Base-by-base conservation (phyloP, 2,888 invertebrate genomes). In the Agrochola lota region DNA sequence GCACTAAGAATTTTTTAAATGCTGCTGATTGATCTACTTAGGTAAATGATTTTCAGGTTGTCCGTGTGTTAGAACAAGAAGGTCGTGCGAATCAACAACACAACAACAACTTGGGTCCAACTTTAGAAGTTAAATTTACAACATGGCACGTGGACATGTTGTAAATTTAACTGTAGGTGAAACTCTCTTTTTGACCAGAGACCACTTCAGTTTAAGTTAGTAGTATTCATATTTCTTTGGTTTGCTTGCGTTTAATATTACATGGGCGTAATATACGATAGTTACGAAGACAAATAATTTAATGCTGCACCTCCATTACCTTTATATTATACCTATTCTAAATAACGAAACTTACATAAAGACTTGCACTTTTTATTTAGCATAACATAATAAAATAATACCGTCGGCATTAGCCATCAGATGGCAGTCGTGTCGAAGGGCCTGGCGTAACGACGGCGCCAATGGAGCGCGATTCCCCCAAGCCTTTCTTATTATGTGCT, bases 401-500 rank as follows among this genome's bases (percentile, higher is more conserved):
- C 69, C 49, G 57, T 57, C 60, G 30, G 40, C 73, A 67, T 81
- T 71, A 78, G 83, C 85, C 90, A 91, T 91, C 94, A 94, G 93
- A 92, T 93, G 93, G 91, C 86, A 88, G 89, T 89, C 90, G 88
- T 84, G 88, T 86, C 90, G 90, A 91, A 93, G 94, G 94, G 92
- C 90, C 87, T 88, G 87, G 88, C 89, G 88, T 93, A 93, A 93
- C 94, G 94, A 92, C 94, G 92, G 86, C 93, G 93, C 94, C 96
- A 96, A 96, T 96, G 96, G 93, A 96, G 96, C 96, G 96, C 93
- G 91, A 93, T 95, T 96, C 96, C 96, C 94, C 91, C 90, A 89
- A 90, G 89, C 94, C 94, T 95, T 95, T 95, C 95, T 96, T 95
- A 94, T 94, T 94, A 93, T 92, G 88, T 87, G 92, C 94, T 89